Conservation (phyloP, 2,797 vertebrate species). For the Hemibagrus guttatus region DNA sequence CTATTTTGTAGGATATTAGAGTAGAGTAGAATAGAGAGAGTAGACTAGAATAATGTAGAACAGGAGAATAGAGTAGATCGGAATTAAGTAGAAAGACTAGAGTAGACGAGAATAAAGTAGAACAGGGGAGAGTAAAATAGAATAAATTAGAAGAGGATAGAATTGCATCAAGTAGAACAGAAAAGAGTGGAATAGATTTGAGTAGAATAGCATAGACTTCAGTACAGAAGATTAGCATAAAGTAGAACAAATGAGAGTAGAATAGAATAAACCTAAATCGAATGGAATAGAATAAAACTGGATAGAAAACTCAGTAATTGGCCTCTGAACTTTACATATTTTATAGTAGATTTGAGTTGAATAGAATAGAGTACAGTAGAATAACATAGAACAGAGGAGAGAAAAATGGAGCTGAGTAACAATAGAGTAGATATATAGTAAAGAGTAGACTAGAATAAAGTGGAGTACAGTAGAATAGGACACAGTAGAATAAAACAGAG, state of each 20-base stretch:
- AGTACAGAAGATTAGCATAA: not conserved
- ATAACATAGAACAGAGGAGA: no score
- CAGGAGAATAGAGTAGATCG: not conserved
- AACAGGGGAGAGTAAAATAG: not conserved
- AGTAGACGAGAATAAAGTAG: not conserved
- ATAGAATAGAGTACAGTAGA: no score
- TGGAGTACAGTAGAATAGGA: no score
- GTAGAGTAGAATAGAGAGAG: not conserved
- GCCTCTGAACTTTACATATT: no score
- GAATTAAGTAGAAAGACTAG: not conserved
- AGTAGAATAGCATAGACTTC: not conserved
- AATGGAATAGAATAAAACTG: no score
- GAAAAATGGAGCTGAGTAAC: not conserved
- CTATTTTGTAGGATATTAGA: not conserved
- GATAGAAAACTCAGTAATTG: no score
- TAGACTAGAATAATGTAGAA: not conserved
- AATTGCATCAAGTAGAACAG: not conserved
- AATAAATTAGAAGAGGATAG: no score
- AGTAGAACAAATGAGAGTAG: not conserved
- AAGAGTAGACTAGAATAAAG: no score
- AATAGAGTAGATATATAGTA: no score
- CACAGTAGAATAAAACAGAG: no score
- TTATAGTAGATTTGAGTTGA: no score
- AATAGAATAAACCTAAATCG: no score
- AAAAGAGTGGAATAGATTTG: not conserved